phyloP scores from a whole-genome alignment of 2,888 invertebrate species.

The Amblyjoppa proteus region DNA sequence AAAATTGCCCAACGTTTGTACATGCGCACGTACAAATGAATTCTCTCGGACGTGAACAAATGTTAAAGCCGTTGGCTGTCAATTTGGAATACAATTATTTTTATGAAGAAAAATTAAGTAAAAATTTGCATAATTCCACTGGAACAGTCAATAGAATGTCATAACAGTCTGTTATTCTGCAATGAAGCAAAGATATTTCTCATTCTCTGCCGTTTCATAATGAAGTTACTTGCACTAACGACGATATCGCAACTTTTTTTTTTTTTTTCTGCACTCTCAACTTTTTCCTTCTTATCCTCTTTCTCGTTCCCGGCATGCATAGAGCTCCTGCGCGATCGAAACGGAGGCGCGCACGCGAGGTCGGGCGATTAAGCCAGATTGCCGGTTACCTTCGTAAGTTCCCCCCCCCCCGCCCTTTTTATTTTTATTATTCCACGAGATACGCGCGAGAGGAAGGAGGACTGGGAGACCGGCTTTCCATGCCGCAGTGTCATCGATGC shows the following conservation, averaged over 20 bases:
- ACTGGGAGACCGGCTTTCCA: constrained; percentile 14
- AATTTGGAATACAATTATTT: no score
- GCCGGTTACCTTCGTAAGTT: constrained; percentile 14
- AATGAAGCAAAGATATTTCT: not conserved
- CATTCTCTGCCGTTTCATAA: not conserved
- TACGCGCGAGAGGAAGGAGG: constrained; percentile 23
- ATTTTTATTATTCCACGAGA: constrained; percentile 23
- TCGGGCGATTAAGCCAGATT: constrained; percentile 59
- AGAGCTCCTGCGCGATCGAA: constrained; percentile 27
- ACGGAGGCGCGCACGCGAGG: constrained; percentile 38
- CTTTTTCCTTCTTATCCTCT: constrained; percentile 13
- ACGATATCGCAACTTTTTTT: not conserved
- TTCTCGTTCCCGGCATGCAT: constrained; percentile 13
- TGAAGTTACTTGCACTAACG: constrained; percentile 10
- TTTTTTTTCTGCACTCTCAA: not conserved
- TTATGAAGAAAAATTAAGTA: no score
- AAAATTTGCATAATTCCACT: no score
- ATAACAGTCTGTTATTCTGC: not conserved
- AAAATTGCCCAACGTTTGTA: not conserved
- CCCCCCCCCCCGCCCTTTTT: not conserved
- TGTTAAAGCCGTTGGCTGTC: not conserved
- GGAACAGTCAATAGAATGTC: no score
- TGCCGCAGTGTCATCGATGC: constrained; percentile 62
- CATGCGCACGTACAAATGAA: not conserved
- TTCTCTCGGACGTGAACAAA: not conserved